A percentile compares a stretch with the other conserved stretches of the same genome.
Conservation (phyloP, 2,888 invertebrate genomes). For the Lacanobia oleracea region DNA sequence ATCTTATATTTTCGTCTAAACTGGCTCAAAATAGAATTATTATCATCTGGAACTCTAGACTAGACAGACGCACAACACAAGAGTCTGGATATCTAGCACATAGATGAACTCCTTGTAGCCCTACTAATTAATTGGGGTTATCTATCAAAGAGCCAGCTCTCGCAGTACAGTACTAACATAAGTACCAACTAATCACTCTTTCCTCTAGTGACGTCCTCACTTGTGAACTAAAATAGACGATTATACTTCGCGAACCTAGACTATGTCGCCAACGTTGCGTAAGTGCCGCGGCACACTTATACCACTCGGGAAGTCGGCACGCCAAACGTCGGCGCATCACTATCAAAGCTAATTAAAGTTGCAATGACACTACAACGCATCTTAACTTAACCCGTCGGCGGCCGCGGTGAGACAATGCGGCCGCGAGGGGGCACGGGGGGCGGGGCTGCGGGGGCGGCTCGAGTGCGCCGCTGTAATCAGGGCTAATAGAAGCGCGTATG, state of each 20-base stretch:
- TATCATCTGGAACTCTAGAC: conserved; percentile 15
- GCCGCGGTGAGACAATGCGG: conserved; percentile 77
- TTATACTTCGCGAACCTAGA: conserved; percentile 23
- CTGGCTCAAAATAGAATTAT: conserved; percentile 28
- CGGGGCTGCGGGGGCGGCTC: conserved; percentile 62
- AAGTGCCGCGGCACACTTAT: conserved; percentile 56
- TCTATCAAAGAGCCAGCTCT: conserved; percentile 53
- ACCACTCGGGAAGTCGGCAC: conserved; percentile 46
- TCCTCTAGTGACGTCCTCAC: conserved; percentile 31
- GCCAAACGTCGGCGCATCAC: conserved; percentile 67
- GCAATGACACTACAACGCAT: conserved; percentile 84
- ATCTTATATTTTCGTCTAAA: conserved; percentile 9
- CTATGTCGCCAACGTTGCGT: conserved; percentile 53
- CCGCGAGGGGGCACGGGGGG: conserved; percentile 63
- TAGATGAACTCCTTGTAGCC: conserved; percentile 24
- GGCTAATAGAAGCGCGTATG: conserved; percentile 90
- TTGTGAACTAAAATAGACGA: conserved; percentile 34
- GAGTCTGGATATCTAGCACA: conserved; percentile 28
- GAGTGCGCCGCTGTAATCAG: conserved; percentile 86
- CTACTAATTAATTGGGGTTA: conserved; percentile 43
- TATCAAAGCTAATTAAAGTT: conserved; percentile 88
- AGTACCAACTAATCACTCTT: conserved; percentile 21
- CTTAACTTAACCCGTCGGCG: conserved; percentile 79
- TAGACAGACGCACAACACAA: background rate
- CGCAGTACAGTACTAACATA: background rate